These are phyloP conservation scores for Agrotis segetum DNA, from an alignment of 2,888 invertebrate genomes.

Conservation along the genomic window DNA sequence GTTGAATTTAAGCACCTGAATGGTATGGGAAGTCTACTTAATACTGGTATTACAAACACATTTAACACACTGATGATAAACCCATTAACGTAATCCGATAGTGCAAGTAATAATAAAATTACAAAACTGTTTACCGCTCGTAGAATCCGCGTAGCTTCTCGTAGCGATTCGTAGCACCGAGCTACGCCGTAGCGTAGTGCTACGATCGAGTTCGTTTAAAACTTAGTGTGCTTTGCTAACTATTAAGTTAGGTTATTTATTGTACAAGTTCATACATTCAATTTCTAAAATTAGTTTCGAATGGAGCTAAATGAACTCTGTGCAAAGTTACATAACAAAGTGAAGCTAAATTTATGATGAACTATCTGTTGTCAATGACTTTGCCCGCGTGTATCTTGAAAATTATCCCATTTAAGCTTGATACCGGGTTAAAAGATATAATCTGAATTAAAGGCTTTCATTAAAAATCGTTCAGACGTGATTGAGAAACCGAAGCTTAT, in stretches of 20 bases:
- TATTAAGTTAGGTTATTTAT: constrained; percentile 63
- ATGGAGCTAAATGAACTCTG: constrained; percentile 38
- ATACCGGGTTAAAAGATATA: too few relatives aligned
- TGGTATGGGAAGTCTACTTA: background rate
- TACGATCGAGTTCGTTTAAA: constrained; percentile 55
- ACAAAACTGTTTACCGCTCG: constrained; percentile 47
- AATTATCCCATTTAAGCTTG: too few relatives aligned
- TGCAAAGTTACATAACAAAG: constrained; percentile 21
- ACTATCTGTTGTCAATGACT: background rate
- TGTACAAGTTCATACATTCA: constrained; percentile 58
- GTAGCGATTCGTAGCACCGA: constrained; percentile 48
- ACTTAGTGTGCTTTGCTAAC: constrained; percentile 57
- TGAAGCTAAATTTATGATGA: constrained; percentile 28
- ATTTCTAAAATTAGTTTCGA: constrained; percentile 59
- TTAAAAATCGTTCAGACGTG: too few relatives aligned
- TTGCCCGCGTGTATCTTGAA: too few relatives aligned
- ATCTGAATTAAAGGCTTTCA: too few relatives aligned
- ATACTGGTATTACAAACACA: constrained; percentile 7
- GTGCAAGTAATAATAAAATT: constrained; percentile 30
- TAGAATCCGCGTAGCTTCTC: constrained; percentile 29
- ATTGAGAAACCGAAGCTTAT: too few relatives aligned
- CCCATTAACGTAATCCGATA: constrained; percentile 6
- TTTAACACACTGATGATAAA: constrained; percentile 2
- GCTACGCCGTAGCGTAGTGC: constrained; percentile 57
- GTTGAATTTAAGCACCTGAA: background rate